A percentile compares a stretch with the other conserved stretches of the same genome.
Evolutionary conservation across 2,888 invertebrate species (phyloP).

Genomic region (Prostheceraeus crozeri): DNA sequence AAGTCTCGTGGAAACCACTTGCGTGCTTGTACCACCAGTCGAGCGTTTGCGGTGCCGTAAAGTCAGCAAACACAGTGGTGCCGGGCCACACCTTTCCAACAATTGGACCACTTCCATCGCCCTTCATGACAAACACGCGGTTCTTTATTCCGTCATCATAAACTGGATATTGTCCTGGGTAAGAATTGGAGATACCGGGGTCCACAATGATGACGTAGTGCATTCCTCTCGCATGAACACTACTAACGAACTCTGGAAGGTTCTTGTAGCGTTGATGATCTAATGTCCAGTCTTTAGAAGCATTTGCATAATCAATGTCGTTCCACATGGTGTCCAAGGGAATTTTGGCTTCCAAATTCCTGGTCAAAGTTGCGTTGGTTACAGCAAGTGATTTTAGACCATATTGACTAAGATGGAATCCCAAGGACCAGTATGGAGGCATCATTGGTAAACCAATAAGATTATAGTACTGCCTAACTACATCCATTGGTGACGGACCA

Average conservation of each 20-base stretch:
- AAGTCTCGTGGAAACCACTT: slow-evolving; percentile 42
- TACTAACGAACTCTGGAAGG: slow-evolving; percentile 45
- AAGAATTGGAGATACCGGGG: slow-evolving; percentile 19
- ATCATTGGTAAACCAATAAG: slow-evolving; percentile 68
- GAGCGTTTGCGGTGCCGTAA: slow-evolving; percentile 46
- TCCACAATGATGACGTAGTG: slow-evolving; percentile 36
- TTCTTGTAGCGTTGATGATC: slow-evolving; percentile 44
- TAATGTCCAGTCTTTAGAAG: slow-evolving; percentile 47
- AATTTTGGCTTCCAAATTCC: slow-evolving; percentile 48
- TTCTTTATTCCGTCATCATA: slow-evolving; percentile 45
- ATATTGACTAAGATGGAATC: slow-evolving; percentile 75
- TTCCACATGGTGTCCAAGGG: slow-evolving; percentile 52
- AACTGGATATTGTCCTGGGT: slow-evolving; percentile 44
- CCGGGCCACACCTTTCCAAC: slow-evolving; percentile 50
- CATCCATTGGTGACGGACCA: slow-evolving; percentile 66
- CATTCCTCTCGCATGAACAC: slow-evolving; percentile 40
- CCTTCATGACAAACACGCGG: slow-evolving; percentile 60
- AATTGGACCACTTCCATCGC: slow-evolving; percentile 54
- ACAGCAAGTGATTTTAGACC: slow-evolving; percentile 51
- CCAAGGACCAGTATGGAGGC: slow-evolving; percentile 80
- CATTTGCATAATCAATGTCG: slow-evolving; percentile 52
- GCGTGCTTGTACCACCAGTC: slow-evolving; percentile 46
- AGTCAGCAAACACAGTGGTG: slow-evolving; percentile 48
- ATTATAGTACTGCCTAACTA: slow-evolving; percentile 56
- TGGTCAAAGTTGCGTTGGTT: slow-evolving; percentile 47